phyloP scores from a whole-genome alignment of 2,113 vertebrate species.

The Platysteira castanea region DNA sequence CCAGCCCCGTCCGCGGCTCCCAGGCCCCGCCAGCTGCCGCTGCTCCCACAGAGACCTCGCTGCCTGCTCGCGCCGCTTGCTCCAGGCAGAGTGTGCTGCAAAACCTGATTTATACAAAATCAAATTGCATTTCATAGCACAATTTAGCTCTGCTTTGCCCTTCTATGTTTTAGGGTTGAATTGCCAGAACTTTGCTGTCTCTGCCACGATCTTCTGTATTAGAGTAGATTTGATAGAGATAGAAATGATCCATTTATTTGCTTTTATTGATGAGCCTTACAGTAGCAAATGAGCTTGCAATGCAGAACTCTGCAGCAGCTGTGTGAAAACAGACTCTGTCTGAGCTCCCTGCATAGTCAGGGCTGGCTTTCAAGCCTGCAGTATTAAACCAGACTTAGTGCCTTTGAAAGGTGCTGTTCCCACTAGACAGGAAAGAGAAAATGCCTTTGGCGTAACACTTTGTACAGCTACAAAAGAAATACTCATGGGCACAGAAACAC shows the following conservation, averaged over 20 bases:
- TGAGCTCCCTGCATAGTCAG: neutral
- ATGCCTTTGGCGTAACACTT: neutral
- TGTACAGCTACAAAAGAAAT: neutral
- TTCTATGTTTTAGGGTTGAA: neutral
- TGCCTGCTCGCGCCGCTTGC: neutral
- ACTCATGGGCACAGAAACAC: neutral
- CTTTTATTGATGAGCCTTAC: neutral
- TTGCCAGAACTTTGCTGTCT: neutral
- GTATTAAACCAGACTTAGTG: neutral
- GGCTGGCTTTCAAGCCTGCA: neutral
- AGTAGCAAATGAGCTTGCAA: neutral
- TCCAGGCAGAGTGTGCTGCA: neutral
- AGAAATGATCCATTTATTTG: constrained; percentile 15
- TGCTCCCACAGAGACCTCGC: accelerated
- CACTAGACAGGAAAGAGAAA: neutral
- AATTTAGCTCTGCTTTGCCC: neutral
- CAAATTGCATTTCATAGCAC: neutral
- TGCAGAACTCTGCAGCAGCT: neutral
- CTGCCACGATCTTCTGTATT: neutral
- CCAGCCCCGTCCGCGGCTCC: accelerated
- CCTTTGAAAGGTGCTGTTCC: neutral
- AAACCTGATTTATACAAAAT: neutral
- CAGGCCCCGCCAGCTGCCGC: neutral
- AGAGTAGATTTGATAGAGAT: neutral
- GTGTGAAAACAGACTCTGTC: neutral